phyloP scores from a whole-genome alignment of 2,113 vertebrate species.

The Gracilinanus agilis region DNA sequence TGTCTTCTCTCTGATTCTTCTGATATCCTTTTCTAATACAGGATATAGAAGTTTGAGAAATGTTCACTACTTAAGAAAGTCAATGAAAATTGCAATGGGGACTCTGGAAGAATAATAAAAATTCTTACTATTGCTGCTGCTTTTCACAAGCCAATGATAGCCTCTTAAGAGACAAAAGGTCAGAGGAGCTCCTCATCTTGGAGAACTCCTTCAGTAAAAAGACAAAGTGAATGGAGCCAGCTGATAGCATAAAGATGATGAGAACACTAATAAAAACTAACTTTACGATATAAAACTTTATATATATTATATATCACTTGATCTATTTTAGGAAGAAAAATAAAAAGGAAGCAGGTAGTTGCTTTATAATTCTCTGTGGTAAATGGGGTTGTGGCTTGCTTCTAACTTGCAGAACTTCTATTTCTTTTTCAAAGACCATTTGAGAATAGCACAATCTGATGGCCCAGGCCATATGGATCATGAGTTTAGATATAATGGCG shows the following conservation, averaged over 20 bases:
- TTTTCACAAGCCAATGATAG: background rate
- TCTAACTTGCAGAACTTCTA: background rate
- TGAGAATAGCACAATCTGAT: background rate
- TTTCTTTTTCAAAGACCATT: background rate
- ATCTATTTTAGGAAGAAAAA: background rate
- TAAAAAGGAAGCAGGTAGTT: background rate
- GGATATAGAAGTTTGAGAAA: constrained; percentile 1
- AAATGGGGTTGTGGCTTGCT: background rate
- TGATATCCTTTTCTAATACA: constrained; percentile 19
- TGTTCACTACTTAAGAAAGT: background rate
- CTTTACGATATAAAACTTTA: background rate
- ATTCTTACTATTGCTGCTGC: background rate
- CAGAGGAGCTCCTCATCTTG: background rate
- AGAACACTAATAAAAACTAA: background rate
- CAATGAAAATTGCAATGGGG: background rate
- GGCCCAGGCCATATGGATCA: background rate
- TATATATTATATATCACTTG: background rate
- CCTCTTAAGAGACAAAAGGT: constrained; percentile 8
- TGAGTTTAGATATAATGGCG: background rate
- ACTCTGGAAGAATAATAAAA: background rate
- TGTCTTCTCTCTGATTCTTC: constrained; percentile 20
- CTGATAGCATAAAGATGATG: background rate
- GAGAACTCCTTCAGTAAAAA: constrained; percentile 29
- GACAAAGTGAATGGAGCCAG: background rate
- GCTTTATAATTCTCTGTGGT: background rate